These are phyloP conservation scores for Smittia sp. DNA, from an alignment of 2,888 invertebrate genomes.

Conservation along the genomic window DNA sequence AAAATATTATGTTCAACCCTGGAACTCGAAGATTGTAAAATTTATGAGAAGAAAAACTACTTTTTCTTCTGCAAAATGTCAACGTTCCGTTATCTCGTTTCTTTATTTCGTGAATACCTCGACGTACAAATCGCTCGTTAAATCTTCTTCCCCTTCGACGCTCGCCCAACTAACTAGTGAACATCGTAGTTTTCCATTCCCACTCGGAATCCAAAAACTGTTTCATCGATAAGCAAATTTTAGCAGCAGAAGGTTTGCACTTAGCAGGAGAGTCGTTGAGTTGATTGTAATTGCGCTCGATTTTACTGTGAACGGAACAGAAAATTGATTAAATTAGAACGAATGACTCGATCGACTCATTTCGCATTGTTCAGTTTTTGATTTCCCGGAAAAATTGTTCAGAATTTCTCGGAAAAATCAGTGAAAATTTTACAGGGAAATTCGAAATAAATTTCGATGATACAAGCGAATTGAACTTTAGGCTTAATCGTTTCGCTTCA, in stretches of 20 bases:
- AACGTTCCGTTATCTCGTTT: neutral
- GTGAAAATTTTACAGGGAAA: too few species aligned
- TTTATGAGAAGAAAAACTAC: neutral
- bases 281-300: constrained; percentile 33
- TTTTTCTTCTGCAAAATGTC: neutral
- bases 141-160: neutral
- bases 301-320: constrained; percentile 22
- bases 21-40: neutral
- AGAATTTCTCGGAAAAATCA: too few species aligned
- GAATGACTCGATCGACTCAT: neutral
- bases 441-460: too few species aligned
- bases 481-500: too few species aligned
- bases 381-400: too few species aligned
- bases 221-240: constrained; percentile 7
- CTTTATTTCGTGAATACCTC: neutral
- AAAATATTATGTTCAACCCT: too few species aligned
- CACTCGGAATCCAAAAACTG: neutral
- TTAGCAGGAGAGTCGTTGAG: neutral
- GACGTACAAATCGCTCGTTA: neutral
- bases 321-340: neutral
- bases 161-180: neutral
- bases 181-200: neutral
- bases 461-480: too few species aligned
- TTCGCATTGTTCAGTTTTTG: too few species aligned
- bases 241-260: neutral